Evolutionary conservation across 2,888 invertebrate species (phyloP).

Genomic region (Allygus modestus): DNA sequence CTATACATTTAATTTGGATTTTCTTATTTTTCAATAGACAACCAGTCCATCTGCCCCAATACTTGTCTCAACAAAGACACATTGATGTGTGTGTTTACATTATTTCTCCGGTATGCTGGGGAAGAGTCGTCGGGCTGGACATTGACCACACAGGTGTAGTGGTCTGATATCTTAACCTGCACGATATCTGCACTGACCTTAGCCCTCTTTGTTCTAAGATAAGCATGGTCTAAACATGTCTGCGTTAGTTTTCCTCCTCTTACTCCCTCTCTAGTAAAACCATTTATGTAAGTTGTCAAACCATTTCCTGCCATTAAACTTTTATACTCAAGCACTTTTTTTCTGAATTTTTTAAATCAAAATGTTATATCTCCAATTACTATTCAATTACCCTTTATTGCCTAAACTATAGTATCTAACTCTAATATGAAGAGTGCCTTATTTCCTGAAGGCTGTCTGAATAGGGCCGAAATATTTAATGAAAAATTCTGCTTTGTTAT

Average conservation of each 20-base stretch:
- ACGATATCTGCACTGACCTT: neutral
- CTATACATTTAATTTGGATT: neutral
- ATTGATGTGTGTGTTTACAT: neutral
- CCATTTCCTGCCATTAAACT: neutral
- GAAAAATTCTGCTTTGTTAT: neutral
- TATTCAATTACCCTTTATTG: neutral
- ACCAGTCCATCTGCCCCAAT: neutral
- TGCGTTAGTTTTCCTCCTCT: neutral
- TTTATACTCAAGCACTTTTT: neutral
- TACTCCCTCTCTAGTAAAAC: neutral
- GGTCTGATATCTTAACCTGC: slow-evolving; percentile 1
- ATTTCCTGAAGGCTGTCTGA: neutral
- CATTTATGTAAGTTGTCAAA: neutral
- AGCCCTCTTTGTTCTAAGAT: neutral
- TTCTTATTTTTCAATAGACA: neutral
- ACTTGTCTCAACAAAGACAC: neutral
- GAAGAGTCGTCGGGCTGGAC: neutral
- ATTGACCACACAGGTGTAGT: slow-evolving; percentile 20
- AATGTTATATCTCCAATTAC: neutral
- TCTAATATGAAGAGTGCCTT: neutral
- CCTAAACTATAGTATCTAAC: too few species aligned
- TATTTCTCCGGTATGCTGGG: neutral
- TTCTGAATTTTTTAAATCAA: neutral
- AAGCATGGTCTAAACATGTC: neutral
- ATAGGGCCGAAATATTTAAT: neutral